Base-by-base conservation (phyloP, 2,888 invertebrate species). In the Synanthedon myopaeformis region DNA sequence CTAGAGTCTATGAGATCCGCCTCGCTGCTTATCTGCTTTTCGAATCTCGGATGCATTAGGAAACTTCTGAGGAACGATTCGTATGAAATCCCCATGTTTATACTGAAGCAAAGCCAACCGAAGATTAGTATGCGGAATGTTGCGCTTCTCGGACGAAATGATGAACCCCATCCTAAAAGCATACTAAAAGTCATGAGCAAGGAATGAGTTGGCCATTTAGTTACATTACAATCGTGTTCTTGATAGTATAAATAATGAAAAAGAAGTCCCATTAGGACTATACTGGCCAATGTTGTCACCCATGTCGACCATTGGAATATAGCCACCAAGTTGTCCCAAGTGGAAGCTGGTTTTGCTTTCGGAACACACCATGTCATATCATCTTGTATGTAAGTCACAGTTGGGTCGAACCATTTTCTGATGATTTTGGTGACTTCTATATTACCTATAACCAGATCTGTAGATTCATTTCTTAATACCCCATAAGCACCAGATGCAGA, bases 311-410 rank as follows among this genome's bases (percentile, higher is more conserved):
- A 82, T 59, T 84, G 86, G 54, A 88, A 88, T 56, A 88, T 87
- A 41, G 79, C 88, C 3, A 88, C 74, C 12, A 88, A 61, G 62
- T 85, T 88, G 19, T 83, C 72, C 88, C 88, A 88, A 3, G 86
- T 85, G 0, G 82, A 71, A 0, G 85, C 85, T 61, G 74, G 73
- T 0, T 73, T 72, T 3, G 88, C 82, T 65, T 70, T 83, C 0
- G 85, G 83, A 0, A 87, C 71, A 51, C 88, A 88, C 74, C 87
- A 83, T 0, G 88, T 87, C 75, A 87, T 86, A 57, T 88, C 88
- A 54, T 88, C 88, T 64, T 88, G 88, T 5, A 82, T 79, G 56
- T 87, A 88, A 55, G 82, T 86, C 10, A 82, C 73, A 0, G 88
- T 86, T 0, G 86, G 80, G 62, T 87, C 67, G 51, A 88, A 88